Conservation (phyloP, 2,113 vertebrate species). For the Irena cyanogastra region DNA sequence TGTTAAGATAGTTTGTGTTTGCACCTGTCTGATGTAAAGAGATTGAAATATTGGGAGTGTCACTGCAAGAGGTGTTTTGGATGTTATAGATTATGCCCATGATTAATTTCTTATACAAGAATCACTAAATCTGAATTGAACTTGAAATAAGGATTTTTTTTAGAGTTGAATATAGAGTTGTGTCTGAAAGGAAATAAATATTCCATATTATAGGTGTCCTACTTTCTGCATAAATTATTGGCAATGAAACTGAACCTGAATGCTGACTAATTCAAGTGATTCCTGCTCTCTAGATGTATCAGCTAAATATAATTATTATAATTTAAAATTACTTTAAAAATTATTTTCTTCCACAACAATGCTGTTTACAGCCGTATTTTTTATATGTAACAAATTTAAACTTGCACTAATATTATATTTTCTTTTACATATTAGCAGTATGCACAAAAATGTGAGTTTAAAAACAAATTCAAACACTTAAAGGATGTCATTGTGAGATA, state of each 20-base stretch:
- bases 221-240: background rate
- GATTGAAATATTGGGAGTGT: background rate
- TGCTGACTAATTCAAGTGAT: background rate
- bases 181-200: background rate
- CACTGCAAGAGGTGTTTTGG: background rate
- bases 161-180: background rate
- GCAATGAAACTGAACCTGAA: background rate
- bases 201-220: background rate
- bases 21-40: background rate
- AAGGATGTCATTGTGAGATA: slow-evolving; percentile 4
- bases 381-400: background rate
- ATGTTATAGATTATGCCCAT: background rate
- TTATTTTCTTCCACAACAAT: background rate
- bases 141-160: background rate
- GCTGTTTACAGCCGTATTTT: background rate
- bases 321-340: background rate
- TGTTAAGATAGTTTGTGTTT: background rate
- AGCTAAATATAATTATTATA: background rate
- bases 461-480: slow-evolving; percentile 35
- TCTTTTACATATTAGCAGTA: background rate
- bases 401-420: background rate
- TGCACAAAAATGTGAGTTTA: background rate
- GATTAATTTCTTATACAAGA: background rate
- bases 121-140: background rate
- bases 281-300: background rate